Evolutionary conservation across 2,888 invertebrate genomes (phyloP), one percentile per base, ranked within the genome.

Genomic region (Melipona beecheii): DNA sequence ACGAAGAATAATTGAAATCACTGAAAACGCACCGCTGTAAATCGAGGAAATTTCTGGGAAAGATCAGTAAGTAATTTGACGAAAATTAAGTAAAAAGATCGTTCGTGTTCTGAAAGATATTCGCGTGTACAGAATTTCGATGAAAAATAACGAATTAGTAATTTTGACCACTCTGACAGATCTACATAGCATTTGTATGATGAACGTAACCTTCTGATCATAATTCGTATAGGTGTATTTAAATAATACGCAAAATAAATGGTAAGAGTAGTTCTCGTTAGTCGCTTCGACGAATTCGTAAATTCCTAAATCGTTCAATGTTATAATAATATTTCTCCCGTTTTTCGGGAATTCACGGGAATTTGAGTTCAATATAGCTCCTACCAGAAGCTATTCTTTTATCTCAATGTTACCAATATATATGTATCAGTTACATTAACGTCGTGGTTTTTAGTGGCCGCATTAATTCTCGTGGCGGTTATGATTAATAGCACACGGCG

Each of bases 401-500:
- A 27, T 68, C 73, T 52, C 21, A 17, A 52, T 21, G 56, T 52
- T 36, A 4, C 52, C 21, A 60, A 43, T 73, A 62, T 73, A 62
- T 58, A 58, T 27, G 27, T 27, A 27, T 27, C 27, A 27, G 27
- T 27, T 31, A 4, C 62, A 54, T 68, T 68, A 74, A 36, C 21
- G 74, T 74, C 65, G 43, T 17, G 27, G 49, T 70, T 43, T 76
- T 64, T 54, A 65, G 49, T n/a, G 15, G 49, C 13, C 21, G 36
- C 49, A 64, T 77, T 71, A 71, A 71, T 77, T 64, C 64, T 17
- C 24, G 31, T 31, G 24, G 2, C 54, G 19, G 62, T 50, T 60
- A n/a, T 64, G 71, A 77, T 64, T 62, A 24, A 76, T 76, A 69
- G 60, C 27, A 36, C 27, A 75, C 66, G 50, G 21, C n/a, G 21